Evolutionary conservation across 2,113 vertebrate species (phyloP).

Genomic region (Myotis yumanensis): DNA sequence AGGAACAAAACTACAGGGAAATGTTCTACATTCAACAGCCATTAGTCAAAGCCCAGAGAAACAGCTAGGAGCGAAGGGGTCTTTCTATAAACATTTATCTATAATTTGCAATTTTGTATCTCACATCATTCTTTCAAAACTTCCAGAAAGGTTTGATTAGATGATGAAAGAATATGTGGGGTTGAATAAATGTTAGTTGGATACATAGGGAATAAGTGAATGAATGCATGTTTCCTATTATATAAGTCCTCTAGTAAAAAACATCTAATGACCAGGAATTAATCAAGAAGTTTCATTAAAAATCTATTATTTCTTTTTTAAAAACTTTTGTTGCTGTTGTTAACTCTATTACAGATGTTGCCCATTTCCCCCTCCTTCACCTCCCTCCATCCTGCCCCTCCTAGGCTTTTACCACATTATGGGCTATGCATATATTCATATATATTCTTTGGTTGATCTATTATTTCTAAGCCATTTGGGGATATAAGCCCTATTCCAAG

Average conservation of each 20-base stretch:
- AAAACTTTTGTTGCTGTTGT: too few species aligned
- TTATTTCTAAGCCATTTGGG: background rate
- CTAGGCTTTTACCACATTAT: too few species aligned
- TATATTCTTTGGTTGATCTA: background rate
- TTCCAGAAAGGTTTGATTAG: background rate
- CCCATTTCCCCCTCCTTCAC: too few species aligned
- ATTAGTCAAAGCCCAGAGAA: constrained; percentile 14
- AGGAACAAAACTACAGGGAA: background rate
- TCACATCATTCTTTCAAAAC: constrained; percentile 10
- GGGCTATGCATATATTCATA: too few species aligned
- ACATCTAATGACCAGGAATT: background rate
- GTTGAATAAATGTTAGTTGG: background rate
- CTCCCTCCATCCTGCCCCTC: too few species aligned
- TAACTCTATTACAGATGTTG: too few species aligned
- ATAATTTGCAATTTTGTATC: background rate
- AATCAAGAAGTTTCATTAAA: background rate
- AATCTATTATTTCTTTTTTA: background rate
- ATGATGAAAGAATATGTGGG: background rate
- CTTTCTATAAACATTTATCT: background rate
- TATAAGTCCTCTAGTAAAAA: background rate
- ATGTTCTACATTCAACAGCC: background rate
- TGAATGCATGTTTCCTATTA: background rate
- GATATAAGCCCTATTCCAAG: background rate
- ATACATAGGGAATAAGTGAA: background rate
- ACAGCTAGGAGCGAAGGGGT: background rate